Base-by-base conservation (phyloP, 64 coral and sea anemone genomes). In the Actinia equina region DNA sequence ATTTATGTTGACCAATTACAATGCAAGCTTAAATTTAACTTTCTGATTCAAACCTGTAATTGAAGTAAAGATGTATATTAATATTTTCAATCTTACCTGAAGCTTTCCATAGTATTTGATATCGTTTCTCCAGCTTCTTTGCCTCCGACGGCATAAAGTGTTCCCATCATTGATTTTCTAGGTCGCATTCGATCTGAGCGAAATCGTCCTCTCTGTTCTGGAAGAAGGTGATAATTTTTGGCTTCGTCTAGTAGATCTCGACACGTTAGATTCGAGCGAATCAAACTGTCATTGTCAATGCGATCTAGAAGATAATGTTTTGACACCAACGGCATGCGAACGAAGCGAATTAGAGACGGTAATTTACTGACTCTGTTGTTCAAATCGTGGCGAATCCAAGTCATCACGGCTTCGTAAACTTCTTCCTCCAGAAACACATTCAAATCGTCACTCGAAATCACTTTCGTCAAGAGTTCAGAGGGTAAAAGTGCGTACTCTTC, bases 91-190 rank as follows among this genome's bases (percentile, higher is more conserved):
- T 22, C 88, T 60, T 89, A 99, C 97, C 88, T 95, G 63, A 91
- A 99, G 46, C 93, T 93, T 60, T 99, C 97, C 37, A 95, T 93
- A 22, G 93, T 95, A 57, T 89, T 99, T 4, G 97, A 94, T 80
- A 99, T 99, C 44, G 97, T 99, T 91, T 99, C 97, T 20, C 97
- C 97, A 14, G 97, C 97, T 83, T 99, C 97, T 91, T 99, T 99
- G 18, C 97, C 97, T 13, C 97, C 93, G 43, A 99, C 89, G 1
- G 97, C 97, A 86, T 90, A 99, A 52, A 99, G 80, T 23, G 90
- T 95, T 17, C 97, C 97, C 23, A 99, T 87, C 87, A 94, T 99
- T 5, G 97, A 95, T 76, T 99, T 99, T 52, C 97, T 86, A 1
- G 97, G 97, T 80, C 91, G 89, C 97, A 95, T 99, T 25, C 97